phyloP scores from a whole-genome alignment of 2,113 vertebrate species.

The Bos javanicus region DNA sequence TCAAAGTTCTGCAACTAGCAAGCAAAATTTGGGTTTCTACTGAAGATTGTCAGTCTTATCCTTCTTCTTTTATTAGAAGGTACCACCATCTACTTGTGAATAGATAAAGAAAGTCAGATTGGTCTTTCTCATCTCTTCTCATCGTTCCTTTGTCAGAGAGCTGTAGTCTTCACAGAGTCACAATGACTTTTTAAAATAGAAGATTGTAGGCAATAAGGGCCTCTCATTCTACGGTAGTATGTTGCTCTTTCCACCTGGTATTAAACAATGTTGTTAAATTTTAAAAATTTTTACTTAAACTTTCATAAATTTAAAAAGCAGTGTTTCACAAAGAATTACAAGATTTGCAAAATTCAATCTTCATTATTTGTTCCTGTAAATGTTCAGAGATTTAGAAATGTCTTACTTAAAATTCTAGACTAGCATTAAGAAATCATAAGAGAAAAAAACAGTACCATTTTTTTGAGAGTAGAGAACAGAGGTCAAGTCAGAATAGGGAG shows the following conservation, averaged over 20 bases:
- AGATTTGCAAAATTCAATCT: background rate
- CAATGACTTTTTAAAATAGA: background rate
- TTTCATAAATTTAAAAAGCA: background rate
- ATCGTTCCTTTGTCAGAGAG: background rate
- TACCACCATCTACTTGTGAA: background rate
- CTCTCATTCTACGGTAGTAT: background rate
- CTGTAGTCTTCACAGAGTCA: background rate
- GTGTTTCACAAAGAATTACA: background rate
- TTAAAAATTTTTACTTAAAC: background rate
- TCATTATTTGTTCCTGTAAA: conserved; percentile 10
- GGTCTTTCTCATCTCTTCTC: background rate
- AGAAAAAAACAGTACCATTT: background rate
- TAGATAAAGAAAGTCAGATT: background rate
- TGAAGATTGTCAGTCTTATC: background rate
- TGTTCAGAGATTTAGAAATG: conserved; percentile 23
- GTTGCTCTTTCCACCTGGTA: background rate
- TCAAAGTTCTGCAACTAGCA: background rate
- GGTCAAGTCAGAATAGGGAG: background rate
- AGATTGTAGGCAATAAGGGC: background rate
- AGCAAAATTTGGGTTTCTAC: background rate
- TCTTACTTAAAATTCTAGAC: conserved; percentile 15
- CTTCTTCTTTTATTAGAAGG: background rate
- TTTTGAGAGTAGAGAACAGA: background rate
- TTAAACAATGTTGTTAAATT: background rate
- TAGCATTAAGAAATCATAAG: background rate